Evolutionary conservation across 2,797 vertebrate genomes (phyloP), one percentile per base, ranked within the genome.

Genomic region (Acanthiza pusilla): DNA sequence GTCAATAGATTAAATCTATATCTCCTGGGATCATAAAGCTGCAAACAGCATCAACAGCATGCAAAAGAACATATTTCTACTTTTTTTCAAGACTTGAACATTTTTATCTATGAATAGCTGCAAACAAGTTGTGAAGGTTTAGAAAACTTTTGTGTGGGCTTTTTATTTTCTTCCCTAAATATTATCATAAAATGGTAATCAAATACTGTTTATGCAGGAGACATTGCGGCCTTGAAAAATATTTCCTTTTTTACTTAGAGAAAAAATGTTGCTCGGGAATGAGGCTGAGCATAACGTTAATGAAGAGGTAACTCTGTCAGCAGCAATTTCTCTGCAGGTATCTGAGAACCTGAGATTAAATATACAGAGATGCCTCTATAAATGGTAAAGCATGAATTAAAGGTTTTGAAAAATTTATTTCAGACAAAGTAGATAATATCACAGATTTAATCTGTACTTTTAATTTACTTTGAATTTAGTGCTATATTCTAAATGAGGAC

Each of bases 61-160:
- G 42, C 4, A 53, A 73, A 92, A 43, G 5, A 68, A n/a, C 4
- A 19, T 20, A 21, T 7, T 70, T 65, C 16, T 13, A 16, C 9
- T 67, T 40, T 65, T 85, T 70, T 27, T 19, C 72, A 21, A 75
- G 29, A 34, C 15, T 74, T 70, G 42, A 87, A 32, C 0, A 19
- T 26, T 67, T 60, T 82, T 57, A 30, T 11, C 13, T 57, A 17
- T 34, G 7, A 72, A 68, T 16, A 51, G 4, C 34, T 13, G 9
- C 4, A 60, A 91, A 62, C 1, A 38, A 71, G 1, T 54, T 72
- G 8, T 4, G 10, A 85, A 66, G 13, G 4, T 29, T 47, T 58
- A 55, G 36, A 58, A 73, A 85, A 11, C 2, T 38, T 32, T 32
- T 23, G 6, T 4, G 2, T 0, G 0, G 6, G 1, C 1, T 57